A percentile compares a stretch with the other conserved stretches of the same genome.
Conservation (phyloP, 2,113 vertebrate genomes). For the Pantherophis guttatus region DNA sequence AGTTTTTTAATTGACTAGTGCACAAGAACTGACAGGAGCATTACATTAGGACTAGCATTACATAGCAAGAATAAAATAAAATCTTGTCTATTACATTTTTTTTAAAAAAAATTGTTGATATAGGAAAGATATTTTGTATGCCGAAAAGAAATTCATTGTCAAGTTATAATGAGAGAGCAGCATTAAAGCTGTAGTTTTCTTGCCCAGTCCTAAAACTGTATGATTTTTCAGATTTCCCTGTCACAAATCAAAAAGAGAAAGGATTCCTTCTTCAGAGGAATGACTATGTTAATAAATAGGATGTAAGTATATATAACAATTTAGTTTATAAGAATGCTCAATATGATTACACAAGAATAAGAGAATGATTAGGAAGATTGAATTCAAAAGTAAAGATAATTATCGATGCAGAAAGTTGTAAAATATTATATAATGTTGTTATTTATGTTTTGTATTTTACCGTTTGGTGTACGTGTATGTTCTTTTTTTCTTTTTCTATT, state of each 20-base stretch:
- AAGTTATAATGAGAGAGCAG: not conserved
- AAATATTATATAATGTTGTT: too few species aligned
- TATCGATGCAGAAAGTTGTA: too few species aligned
- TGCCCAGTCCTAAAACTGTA: not conserved
- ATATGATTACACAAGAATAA: too few species aligned
- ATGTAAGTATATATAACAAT: too few species aligned
- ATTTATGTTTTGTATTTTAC: too few species aligned
- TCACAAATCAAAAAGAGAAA: not conserved
- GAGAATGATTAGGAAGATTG: too few species aligned
- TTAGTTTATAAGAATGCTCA: too few species aligned
- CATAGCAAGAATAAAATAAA: constrained; percentile 52
- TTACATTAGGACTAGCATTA: constrained; percentile 61
- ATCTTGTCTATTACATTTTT: constrained; percentile 49
- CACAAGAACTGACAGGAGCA: constrained; percentile 60
- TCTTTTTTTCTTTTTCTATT: too few species aligned
- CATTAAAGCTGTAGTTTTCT: not conserved
- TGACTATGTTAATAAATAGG: too few species aligned
- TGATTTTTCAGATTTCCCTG: not conserved
- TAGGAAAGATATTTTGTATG: not conserved
- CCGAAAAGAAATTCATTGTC: not conserved
- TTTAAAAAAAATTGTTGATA: constrained; percentile 43
- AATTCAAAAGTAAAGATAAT: too few species aligned
- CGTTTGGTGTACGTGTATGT: too few species aligned
- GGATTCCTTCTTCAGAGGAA: not conserved
- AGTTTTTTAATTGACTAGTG: constrained; percentile 50